Evolutionary conservation across 2,888 invertebrate species (phyloP).

Genomic region (Griposia aprilina): DNA sequence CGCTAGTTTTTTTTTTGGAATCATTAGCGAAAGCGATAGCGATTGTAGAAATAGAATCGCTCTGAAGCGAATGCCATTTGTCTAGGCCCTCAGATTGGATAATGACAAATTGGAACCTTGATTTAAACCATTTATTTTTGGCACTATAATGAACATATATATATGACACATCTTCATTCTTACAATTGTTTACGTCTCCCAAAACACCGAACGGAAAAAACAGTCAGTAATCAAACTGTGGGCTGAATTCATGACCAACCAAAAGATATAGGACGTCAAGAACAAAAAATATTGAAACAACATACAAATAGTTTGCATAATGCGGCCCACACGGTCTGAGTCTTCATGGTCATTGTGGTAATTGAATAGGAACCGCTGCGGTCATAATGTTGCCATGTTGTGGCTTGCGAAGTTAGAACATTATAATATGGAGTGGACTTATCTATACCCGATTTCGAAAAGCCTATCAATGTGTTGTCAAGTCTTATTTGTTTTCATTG

Average conservation of each 20-base stretch:
- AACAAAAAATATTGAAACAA: slow-evolving; percentile 27
- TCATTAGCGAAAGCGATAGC: too few relatives aligned
- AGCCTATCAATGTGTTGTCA: not conserved
- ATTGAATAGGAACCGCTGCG: slow-evolving; percentile 36
- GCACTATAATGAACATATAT: not conserved
- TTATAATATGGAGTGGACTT: not conserved
- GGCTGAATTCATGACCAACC: not conserved
- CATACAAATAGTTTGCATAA: slow-evolving; percentile 38
- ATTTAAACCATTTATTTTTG: slow-evolving; percentile 12
- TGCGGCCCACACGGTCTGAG: slow-evolving; percentile 21
- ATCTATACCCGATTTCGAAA: not conserved
- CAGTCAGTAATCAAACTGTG: not conserved
- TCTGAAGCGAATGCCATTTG: too few relatives aligned
- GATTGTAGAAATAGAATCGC: too few relatives aligned
- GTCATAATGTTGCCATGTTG: slow-evolving; percentile 13
- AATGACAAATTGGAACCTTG: slow-evolving; percentile 7
- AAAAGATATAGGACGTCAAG: not conserved
- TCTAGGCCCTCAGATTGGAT: too few relatives aligned
- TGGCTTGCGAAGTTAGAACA: not conserved
- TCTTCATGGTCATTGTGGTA: slow-evolving; percentile 48
- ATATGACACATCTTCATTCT: slow-evolving; percentile 6
- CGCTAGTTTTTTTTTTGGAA: too few relatives aligned
- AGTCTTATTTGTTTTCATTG: not conserved
- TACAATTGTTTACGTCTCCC: not conserved
- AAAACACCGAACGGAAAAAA: not conserved